Base-by-base conservation (phyloP, 2,113 vertebrate genomes). In the Dinomys branickii region DNA sequence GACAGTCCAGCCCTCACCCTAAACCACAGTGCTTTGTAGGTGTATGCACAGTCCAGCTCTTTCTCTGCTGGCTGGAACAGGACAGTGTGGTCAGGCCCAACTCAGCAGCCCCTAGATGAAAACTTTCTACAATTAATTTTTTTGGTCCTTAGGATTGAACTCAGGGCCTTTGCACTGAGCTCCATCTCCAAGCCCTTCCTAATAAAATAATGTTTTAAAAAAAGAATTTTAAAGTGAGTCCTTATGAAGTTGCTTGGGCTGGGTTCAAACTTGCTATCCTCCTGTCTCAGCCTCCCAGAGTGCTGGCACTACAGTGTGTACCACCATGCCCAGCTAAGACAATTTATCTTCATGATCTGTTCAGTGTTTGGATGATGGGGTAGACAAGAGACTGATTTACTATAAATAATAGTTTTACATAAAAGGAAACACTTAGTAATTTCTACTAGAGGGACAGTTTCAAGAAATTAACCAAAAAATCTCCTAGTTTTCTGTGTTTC, bases 391-490 rank as follows among this genome's bases (percentile, higher is more conserved):
- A 5, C 8, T 59, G 50, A 26, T n/a, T 86, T 86, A 73, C 33
- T 75, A 67, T 56, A 50, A 77, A 35, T 10, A 17, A 81, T 33
- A 12, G 5, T 30, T 85, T 56, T 67, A 10, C 22, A 24, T 30
- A 33, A 82, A 30, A 28, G 78, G 50, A 82, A 35, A 59, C 35
- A 56, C 11, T 17, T 41, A 44, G 17, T 67, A 2, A 41, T 59
- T 90, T 14, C 56, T 30, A 44, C 26, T 80, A 50, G 33, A 75
- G 78, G 11, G 52, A 84, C 38, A 61, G 47, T 88, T 78, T 61
- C 24, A 92, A 92, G 88, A 88, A 61, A 80, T 47, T 80, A 44
- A 89, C 14, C 89, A 92, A 78, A 94, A 81, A 11, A 75, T 69
- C 78, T 38, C 30, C 63, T 30, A 47, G 17, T 61, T 82, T 95